Evolutionary conservation across 2,113 vertebrate genomes (phyloP).

Genomic region (Lanius collurio): DNA sequence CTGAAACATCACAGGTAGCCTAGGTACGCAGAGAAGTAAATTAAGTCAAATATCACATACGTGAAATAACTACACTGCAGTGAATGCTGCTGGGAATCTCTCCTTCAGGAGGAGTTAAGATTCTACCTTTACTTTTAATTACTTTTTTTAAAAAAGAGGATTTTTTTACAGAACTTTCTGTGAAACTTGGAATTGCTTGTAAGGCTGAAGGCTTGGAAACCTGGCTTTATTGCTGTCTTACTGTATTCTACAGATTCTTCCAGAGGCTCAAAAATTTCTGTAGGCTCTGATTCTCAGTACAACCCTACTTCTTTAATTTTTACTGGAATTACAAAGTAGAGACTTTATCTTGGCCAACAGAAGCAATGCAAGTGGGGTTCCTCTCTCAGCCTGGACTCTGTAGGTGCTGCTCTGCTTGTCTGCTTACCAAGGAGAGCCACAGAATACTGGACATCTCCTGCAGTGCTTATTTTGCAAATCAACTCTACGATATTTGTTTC

Average conservation of each 20-base stretch:
- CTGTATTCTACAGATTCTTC: not conserved
- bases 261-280: not conserved
- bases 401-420: not conserved
- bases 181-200: not conserved
- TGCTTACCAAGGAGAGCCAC: not conserved
- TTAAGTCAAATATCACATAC: not conserved
- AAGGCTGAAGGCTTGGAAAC: not conserved
- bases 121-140: not conserved
- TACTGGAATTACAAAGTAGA: not conserved
- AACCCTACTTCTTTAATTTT: not conserved
- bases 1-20: not conserved
- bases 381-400: not conserved
- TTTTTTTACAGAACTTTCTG: not conserved
- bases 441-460: not conserved
- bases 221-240: not conserved
- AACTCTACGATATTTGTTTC: not conserved
- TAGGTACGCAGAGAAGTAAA: not conserved
- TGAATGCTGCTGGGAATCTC: not conserved
- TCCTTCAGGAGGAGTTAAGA: not conserved
- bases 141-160: not conserved
- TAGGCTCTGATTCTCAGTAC: not conserved
- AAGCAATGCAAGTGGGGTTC: not conserved
- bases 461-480: not conserved
- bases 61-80: not conserved
- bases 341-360: not conserved